Conservation (phyloP, 2,797 vertebrate genomes). For the Gymnothorax javanicus region DNA sequence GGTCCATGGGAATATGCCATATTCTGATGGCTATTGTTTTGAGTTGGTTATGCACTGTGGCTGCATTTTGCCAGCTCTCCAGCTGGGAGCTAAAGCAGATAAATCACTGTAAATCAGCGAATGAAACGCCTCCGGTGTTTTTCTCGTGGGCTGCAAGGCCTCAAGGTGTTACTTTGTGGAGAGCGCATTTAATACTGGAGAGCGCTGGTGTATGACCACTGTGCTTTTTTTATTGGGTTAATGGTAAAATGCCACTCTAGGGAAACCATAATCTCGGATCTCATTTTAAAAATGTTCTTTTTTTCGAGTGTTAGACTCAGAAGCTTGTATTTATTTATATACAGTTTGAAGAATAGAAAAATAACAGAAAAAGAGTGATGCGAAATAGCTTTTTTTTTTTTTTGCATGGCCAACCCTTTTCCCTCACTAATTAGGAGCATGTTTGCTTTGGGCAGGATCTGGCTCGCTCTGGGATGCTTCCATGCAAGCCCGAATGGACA, state of each 20-base stretch:
- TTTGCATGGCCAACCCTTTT: not conserved
- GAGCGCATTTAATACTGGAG: slow-evolving; percentile 31
- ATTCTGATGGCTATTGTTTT: too few relatives aligned
- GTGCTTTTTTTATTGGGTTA: slow-evolving; percentile 43
- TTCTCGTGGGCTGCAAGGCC: not conserved
- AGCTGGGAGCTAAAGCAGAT: slow-evolving; percentile 25
- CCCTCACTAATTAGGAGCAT: slow-evolving; percentile 19
- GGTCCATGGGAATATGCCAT: too few relatives aligned
- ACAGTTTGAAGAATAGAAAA: not conserved
- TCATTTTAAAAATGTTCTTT: slow-evolving; percentile 36
- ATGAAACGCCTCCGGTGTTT: not conserved
- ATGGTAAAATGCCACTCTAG: slow-evolving; percentile 42
- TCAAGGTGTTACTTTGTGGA: slow-evolving; percentile 22
- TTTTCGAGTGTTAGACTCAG: too few relatives aligned
- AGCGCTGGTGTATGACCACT: slow-evolving; percentile 38
- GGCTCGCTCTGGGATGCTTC: not conserved
- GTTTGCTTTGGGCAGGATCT: not conserved
- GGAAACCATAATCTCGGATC: slow-evolving; percentile 43
- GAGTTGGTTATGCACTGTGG: slow-evolving; percentile 40
- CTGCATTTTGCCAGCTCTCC: slow-evolving; percentile 27
- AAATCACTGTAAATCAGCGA: slow-evolving; percentile 27
- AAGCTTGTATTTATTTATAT: slow-evolving; percentile 5
- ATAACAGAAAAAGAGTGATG: not conserved
- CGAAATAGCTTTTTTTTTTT: not conserved
- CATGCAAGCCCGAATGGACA: not conserved